These are phyloP conservation scores for Micropterix aruncella DNA, from an alignment of 2,888 invertebrate genomes.

Conservation along the genomic window DNA sequence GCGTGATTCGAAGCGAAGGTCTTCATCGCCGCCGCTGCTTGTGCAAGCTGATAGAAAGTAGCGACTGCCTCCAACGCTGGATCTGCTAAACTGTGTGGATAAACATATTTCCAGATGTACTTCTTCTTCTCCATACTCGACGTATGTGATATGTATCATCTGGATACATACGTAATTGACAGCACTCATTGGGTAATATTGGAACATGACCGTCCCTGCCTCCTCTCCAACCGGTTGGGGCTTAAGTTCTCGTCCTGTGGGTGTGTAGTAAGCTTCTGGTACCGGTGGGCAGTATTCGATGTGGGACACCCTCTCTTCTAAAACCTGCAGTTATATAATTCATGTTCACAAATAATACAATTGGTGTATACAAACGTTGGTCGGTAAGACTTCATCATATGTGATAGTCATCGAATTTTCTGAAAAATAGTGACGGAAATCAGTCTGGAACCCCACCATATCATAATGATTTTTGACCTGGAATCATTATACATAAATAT, in stretches of 20 bases:
- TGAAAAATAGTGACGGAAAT: too few relatives aligned
- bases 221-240: slow-evolving; percentile 82
- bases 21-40: slow-evolving; percentile 41
- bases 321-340: slow-evolving; percentile 42
- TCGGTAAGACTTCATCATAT: too few relatives aligned
- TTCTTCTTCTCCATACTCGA: too few relatives aligned
- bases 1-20: slow-evolving; percentile 77
- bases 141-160: too few relatives aligned
- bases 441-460: too few relatives aligned
- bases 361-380: too few relatives aligned
- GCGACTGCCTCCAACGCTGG: slow-evolving; percentile 65
- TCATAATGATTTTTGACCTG: too few relatives aligned
- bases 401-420: too few relatives aligned
- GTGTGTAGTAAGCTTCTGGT: slow-evolving; percentile 69
- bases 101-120: background rate
- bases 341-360: too few relatives aligned
- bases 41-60: slow-evolving; percentile 49
- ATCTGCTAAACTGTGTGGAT: slow-evolving; percentile 80
- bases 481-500: too few relatives aligned
- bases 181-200: slow-evolving; percentile 74
- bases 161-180: slow-evolving; percentile 67
- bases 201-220: slow-evolving; percentile 67
- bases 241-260: slow-evolving; percentile 64
- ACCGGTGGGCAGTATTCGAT: slow-evolving; percentile 54
- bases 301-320: slow-evolving; percentile 69